Evolutionary conservation across 2,797 vertebrate species (phyloP).

Genomic region (Chiroxiphia lanceolata): DNA sequence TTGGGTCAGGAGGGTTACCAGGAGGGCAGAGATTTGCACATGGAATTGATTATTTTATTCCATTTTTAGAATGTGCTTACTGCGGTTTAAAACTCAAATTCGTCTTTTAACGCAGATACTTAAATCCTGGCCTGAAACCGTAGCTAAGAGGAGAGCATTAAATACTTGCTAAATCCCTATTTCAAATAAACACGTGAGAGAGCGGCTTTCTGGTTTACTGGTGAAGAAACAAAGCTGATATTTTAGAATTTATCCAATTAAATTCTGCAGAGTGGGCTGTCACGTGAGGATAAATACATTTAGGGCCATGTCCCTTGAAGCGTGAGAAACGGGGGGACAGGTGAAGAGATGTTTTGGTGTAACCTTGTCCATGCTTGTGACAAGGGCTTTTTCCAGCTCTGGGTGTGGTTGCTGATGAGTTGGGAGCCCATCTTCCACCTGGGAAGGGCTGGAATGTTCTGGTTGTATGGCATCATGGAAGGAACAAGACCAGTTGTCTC

Average conservation of each 20-base stretch:
- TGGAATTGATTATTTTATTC: constrained; percentile 63
- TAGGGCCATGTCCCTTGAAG: neutral
- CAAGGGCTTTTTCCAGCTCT: neutral
- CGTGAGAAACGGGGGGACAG: neutral
- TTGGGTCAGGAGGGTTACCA: constrained; percentile 80
- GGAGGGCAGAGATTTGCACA: constrained; percentile 74
- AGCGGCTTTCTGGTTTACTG: constrained; percentile 31
- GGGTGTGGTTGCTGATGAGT: neutral
- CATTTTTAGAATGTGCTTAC: constrained; percentile 66
- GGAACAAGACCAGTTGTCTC: neutral
- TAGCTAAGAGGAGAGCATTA: constrained; percentile 15
- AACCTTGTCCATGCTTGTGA: neutral
- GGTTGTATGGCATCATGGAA: neutral
- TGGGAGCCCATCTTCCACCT: neutral
- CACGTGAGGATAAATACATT: neutral
- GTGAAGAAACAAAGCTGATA: constrained; percentile 45
- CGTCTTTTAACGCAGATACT: constrained; percentile 25
- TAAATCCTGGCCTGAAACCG: constrained; percentile 27
- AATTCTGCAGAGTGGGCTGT: constrained; percentile 25
- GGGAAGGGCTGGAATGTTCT: neutral
- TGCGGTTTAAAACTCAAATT: constrained; percentile 24
- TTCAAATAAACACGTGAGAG: constrained; percentile 57
- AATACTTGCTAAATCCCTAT: constrained; percentile 50
- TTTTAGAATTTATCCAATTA: constrained; percentile 32
- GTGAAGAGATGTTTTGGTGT: neutral